These are phyloP conservation scores for Pseudomyrmex dendroicus DNA, from an alignment of 1,140 invertebrate species.

Conservation along the genomic window DNA sequence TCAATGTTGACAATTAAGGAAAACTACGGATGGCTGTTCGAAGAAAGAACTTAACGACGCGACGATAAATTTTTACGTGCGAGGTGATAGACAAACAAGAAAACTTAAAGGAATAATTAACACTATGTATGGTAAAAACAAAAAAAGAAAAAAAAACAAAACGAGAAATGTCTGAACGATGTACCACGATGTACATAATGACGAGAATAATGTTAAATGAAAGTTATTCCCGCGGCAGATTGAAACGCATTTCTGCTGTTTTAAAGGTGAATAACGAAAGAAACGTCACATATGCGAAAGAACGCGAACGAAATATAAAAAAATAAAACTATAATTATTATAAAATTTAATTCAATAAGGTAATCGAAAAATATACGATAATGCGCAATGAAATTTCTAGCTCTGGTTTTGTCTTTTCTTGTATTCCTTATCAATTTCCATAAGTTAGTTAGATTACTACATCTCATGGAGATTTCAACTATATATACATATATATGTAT, in stretches of 20 bases:
- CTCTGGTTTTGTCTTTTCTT: conserved; percentile 5
- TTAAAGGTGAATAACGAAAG: conserved; percentile 64
- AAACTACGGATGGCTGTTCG: conserved; percentile 36
- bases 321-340: conserved; percentile 84
- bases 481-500: no score
- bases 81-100: conserved; percentile 65
- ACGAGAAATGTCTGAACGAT: conserved; percentile 60
- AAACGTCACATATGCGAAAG: conserved; percentile 71
- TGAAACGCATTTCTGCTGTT: conserved; percentile 61
- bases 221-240: conserved; percentile 64
- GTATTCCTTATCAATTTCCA: neutral
- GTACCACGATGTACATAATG: conserved; percentile 62
- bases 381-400: conserved; percentile 73
- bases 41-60: conserved; percentile 38
- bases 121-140: conserved; percentile 53
- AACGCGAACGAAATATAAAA: conserved; percentile 70
- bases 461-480: neutral
- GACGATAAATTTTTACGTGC: conserved; percentile 60
- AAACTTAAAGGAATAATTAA: conserved; percentile 45
- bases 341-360: conserved; percentile 82
- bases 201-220: conserved; percentile 60
- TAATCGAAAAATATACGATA: conserved; percentile 83
- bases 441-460: conserved; percentile 2
- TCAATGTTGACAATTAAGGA: conserved; percentile 2
- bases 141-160: no score